These are phyloP conservation scores for Ceyx margarethae DNA, from an alignment of 2,113 vertebrate species.

Conservation along the genomic window DNA sequence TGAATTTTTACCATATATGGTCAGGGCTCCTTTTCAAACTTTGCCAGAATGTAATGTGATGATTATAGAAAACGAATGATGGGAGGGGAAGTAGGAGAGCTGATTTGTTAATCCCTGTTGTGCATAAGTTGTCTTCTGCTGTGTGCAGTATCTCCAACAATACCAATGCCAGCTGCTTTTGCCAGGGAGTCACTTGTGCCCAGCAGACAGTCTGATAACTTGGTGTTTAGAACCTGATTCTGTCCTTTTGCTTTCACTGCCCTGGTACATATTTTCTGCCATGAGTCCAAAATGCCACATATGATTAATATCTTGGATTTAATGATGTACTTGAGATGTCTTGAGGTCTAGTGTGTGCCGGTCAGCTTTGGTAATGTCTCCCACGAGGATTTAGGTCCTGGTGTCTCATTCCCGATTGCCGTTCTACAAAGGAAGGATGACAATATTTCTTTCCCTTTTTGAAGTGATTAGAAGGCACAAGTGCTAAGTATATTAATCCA, in stretches of 20 bases:
- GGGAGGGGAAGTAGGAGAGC: neutral
- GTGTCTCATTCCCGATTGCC: neutral
- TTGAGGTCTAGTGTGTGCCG: neutral
- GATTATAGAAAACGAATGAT: neutral
- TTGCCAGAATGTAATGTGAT: neutral
- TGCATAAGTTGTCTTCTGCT: neutral
- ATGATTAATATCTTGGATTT: neutral
- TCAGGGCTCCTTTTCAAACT: slow-evolving; percentile 21
- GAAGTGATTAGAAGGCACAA: neutral
- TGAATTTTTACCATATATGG: slow-evolving; percentile 44
- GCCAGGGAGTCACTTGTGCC: neutral
- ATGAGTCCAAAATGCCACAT: neutral
- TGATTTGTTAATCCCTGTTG: neutral
- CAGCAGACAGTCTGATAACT: neutral
- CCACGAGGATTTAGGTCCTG: neutral
- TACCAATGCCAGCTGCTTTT: neutral
- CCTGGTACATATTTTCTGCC: neutral
- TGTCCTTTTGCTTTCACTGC: neutral
- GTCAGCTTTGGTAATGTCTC: neutral
- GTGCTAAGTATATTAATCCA: slow-evolving; percentile 28
- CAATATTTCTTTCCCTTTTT: neutral
- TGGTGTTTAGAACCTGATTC: neutral
- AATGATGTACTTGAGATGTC: neutral
- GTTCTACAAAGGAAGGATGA: neutral
- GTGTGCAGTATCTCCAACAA: neutral